These are phyloP conservation scores for Aleiodes testaceus DNA, from an alignment of 2,888 invertebrate genomes.

Conservation along the genomic window DNA sequence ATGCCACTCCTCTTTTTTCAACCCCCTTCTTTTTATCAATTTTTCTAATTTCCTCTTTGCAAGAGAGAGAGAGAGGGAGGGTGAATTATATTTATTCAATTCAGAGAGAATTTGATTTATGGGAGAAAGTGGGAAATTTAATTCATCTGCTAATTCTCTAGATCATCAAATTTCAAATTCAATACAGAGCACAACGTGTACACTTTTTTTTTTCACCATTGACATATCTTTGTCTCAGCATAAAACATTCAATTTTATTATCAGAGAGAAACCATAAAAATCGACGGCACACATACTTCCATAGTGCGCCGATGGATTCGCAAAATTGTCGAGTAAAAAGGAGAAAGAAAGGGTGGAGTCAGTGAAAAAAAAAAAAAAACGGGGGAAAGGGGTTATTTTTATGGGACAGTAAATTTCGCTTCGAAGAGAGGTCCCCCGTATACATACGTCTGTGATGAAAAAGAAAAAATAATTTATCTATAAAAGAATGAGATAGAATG, in stretches of 20 bases:
- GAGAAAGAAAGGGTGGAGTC: background rate
- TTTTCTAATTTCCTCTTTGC: slow-evolving; percentile 17
- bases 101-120: background rate
- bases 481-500: background rate
- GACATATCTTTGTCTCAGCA: slow-evolving; percentile 28
- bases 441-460: slow-evolving; percentile 23
- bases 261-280: slow-evolving; percentile 32
- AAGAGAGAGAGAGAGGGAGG: background rate
- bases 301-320: slow-evolving; percentile 31
- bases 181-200: no score
- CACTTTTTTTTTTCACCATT: background rate
- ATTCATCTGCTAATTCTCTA: background rate
- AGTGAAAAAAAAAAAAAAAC: no score
- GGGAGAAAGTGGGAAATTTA: background rate
- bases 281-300: slow-evolving; percentile 29
- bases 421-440: slow-evolving; percentile 17
- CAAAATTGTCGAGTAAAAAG: slow-evolving; percentile 5
- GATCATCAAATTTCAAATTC: background rate
- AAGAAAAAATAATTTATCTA: background rate
- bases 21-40: slow-evolving; percentile 19
- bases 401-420: slow-evolving; percentile 28
- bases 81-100: slow-evolving; percentile 3
- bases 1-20: slow-evolving; percentile 24
- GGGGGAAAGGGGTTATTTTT: slow-evolving; percentile 10
- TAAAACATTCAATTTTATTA: slow-evolving; percentile 45